Conservation (phyloP, 1,140 invertebrate genomes). For the Eriosoma lanigerum region DNA sequence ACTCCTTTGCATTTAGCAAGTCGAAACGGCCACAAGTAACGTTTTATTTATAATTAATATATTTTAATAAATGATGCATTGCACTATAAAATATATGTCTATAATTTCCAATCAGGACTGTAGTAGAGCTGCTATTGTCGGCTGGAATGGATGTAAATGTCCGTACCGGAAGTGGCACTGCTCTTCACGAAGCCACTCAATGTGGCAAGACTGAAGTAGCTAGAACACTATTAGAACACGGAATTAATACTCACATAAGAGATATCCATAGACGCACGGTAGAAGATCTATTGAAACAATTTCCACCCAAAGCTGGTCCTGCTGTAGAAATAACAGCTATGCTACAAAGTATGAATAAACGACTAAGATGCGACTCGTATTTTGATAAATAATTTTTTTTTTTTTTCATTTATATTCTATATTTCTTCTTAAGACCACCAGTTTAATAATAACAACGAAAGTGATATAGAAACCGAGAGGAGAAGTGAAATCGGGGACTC, state of each 20-base stretch:
- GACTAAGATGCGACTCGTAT: neutral
- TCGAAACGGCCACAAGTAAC: conserved; percentile 85
- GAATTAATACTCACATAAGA: conserved; percentile 77
- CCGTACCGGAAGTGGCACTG: conserved; percentile 82
- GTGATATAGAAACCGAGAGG: conserved; percentile 37
- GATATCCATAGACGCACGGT: conserved; percentile 82
- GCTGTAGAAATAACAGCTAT: conserved; percentile 57
- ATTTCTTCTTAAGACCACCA: neutral
- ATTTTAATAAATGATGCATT: neutral
- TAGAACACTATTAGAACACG: conserved; percentile 75
- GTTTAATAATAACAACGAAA: conserved; percentile 46
- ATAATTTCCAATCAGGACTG: conserved; percentile 64
- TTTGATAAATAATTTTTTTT: neutral
- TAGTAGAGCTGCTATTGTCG: conserved; percentile 78
- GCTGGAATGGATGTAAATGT: conserved; percentile 89
- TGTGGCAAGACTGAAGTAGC: conserved; percentile 93
- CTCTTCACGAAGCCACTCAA: conserved; percentile 91
- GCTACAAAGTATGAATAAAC: conserved; percentile 29
- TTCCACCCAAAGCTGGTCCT: conserved; percentile 84
- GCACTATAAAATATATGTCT: neutral
- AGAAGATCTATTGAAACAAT: conserved; percentile 80
- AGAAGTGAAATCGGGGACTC: conserved; percentile 61
- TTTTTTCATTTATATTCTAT: neutral
- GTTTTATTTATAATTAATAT: neutral
- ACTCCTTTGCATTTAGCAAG: conserved; percentile 93